phyloP scores from a whole-genome alignment of 2,888 invertebrate species.

The Spicauda simplicius region DNA sequence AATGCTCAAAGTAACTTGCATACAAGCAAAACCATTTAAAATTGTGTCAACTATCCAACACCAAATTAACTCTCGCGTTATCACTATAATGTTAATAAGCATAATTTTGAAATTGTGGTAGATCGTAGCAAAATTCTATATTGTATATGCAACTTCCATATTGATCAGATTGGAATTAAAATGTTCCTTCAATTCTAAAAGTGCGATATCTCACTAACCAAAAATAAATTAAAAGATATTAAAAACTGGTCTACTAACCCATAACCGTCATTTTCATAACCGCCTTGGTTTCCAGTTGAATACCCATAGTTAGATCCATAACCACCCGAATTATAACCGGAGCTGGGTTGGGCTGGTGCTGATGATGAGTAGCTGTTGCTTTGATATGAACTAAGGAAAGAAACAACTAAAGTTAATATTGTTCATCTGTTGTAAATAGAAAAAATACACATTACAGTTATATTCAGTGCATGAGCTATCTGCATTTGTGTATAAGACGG shows the following conservation, averaged over 20 bases:
- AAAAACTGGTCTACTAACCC: conserved; percentile 54
- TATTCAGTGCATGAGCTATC: conserved; percentile 66
- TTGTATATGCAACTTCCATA: too few species aligned
- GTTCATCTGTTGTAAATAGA: neutral
- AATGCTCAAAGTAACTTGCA: too few species aligned
- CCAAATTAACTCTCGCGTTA: too few species aligned
- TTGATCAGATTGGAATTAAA: too few species aligned
- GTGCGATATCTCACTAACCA: too few species aligned
- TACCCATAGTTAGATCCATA: conserved; percentile 72
- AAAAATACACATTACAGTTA: neutral
- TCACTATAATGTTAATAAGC: too few species aligned
- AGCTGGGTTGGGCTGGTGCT: conserved; percentile 56
- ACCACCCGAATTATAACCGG: conserved; percentile 63
- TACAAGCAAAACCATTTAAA: too few species aligned
- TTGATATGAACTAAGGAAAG: conserved; percentile 66
- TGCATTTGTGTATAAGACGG: conserved; percentile 80
- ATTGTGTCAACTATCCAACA: too few species aligned
- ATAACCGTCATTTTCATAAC: conserved; percentile 73
- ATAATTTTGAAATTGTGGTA: too few species aligned
- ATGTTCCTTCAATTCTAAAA: too few species aligned
- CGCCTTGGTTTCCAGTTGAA: conserved; percentile 65
- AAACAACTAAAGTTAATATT: neutral
- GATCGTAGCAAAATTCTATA: too few species aligned
- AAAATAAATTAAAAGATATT: too few species aligned
- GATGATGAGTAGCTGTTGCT: conserved; percentile 65